Evolutionary conservation across 2,888 invertebrate species (phyloP), one percentile per base, ranked within the genome.

Genomic region (Oeneis ivallda): DNA sequence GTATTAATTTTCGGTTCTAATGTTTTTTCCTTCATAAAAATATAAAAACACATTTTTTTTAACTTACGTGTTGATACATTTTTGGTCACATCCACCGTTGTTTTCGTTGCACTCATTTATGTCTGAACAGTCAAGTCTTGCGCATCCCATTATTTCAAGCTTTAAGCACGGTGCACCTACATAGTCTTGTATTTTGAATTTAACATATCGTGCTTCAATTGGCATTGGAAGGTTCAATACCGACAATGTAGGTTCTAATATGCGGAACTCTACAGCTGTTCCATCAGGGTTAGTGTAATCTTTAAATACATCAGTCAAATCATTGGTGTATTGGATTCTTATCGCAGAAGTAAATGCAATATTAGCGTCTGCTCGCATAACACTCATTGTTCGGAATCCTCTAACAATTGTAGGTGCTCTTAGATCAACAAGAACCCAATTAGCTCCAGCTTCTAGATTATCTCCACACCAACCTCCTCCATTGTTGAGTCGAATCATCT

Each of bases 281-380:
- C 98, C 98, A 80, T 98, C 97, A 4, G 97, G 97, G 81, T 98
- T 98, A 2, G 97, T 95, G 81, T 98, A 98, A 77, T 98, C 98
- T 86, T 95, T 96, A 83, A 97, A 98, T 0, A 95, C 92, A 79
- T 98, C 98, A 0, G 97, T 97, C 68, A 98, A 89, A 76, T 98
- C 96, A 78, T 98, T 96, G 0, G 97, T 96, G 81, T 97, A 98
- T 84, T 97, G 95, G 75, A 97, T 95, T 74, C 98, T 94, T 62
- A 98, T 96, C 0, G 97, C 98, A 1, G 97, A 96, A 9, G 98
- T 97, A 78, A 97, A 98, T 0, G 98, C 98, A 66, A 96, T 92
- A 74, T 94, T 96, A 59, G 96, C 96, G 76, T 97, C 97, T 17
- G 94, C 93, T 69, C 97, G 93, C 77, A 95, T 94, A 0, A 98